Base-by-base conservation (phyloP, 2,113 vertebrate species). In the Murina feae region DNA sequence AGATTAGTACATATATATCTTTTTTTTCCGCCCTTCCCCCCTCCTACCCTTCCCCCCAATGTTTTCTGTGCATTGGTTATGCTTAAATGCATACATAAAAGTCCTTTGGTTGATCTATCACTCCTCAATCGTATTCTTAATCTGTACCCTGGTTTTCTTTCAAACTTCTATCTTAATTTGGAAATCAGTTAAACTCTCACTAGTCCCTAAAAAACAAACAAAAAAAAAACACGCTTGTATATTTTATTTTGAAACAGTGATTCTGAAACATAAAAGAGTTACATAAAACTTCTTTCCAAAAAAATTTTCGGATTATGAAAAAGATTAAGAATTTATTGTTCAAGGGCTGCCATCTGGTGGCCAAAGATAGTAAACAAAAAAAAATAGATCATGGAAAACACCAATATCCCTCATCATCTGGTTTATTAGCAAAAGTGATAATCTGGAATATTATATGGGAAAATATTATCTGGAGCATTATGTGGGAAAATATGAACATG, bases 281-380 rank as follows among this genome's bases (percentile, higher is more conserved):
- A 91, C 2, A 65, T 91, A 95, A 97, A 96, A 72, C 2, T 17
- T 60, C 2, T 17, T 68, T 39, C 32, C 30, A n/a, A 53, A 80
- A 88, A 68, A 95, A 2, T 17, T 74, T 63, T 88, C n/a, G 47
- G 6, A 12, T 16, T 83, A n/a, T 10, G 28, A 80, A 65, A 71
- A 7, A 63, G 44, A 80, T 80, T 68, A 90, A 49, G 28, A 17
- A 44, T 72, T 82, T 94, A 66, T 47, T 91, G 47, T 89, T 94
- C 71, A 89, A 83, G 87, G 72, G 90, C 90, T 94, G 92, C 95
- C 93, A 93, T 69, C 96, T 93, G 51, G 95, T 94, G 97, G 87
- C 35, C 30, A 94, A 18, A 84, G 11, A 13, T 60, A 81, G 49
- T 17, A 96, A 71, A 53, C 1, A 35, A 2, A 3, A 66, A 66